Percentiles rank a stretch among this genome's conserved stretches.
phyloP scores from a whole-genome alignment of 2,113 vertebrate species.

The Ptilonorhynchus violaceus region DNA sequence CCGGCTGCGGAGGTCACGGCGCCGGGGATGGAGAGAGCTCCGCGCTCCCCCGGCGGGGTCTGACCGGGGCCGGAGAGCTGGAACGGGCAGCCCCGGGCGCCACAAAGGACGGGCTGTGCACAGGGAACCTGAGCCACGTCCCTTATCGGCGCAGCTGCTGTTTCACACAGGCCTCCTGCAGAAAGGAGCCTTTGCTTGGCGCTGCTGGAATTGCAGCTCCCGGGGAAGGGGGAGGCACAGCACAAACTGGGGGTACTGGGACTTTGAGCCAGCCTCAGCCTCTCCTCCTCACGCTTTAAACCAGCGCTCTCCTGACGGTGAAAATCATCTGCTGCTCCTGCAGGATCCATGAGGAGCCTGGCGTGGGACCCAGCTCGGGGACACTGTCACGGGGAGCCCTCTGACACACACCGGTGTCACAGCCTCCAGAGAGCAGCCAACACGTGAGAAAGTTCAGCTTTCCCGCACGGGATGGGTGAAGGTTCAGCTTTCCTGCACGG shows the following conservation, averaged over 20 bases:
- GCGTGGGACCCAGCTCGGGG: neutral
- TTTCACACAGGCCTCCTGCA: neutral
- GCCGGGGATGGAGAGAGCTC: neutral
- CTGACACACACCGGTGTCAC: accelerated
- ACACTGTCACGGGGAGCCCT: neutral
- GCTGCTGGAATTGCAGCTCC: neutral
- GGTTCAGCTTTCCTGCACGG: neutral
- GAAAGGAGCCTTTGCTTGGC: neutral
- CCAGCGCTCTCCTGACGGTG: neutral
- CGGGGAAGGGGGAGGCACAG: neutral
- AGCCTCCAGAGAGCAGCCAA: neutral
- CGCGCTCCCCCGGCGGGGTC: neutral
- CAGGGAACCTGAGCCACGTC: neutral
- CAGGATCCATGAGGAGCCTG: neutral
- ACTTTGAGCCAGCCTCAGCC: neutral
- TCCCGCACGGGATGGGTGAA: neutral
- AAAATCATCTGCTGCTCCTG: neutral
- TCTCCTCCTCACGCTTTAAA: neutral
- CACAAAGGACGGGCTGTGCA: neutral
- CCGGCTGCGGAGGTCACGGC: neutral
- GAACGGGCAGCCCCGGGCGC: neutral
- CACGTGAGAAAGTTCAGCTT: neutral
- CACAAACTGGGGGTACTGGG: neutral
- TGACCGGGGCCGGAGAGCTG: neutral
- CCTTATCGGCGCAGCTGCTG: neutral